A percentile compares a stretch with the other conserved stretches of the same genome.
Conservation (phyloP, 2,797 vertebrate species). For the Lepus townsendii region DNA sequence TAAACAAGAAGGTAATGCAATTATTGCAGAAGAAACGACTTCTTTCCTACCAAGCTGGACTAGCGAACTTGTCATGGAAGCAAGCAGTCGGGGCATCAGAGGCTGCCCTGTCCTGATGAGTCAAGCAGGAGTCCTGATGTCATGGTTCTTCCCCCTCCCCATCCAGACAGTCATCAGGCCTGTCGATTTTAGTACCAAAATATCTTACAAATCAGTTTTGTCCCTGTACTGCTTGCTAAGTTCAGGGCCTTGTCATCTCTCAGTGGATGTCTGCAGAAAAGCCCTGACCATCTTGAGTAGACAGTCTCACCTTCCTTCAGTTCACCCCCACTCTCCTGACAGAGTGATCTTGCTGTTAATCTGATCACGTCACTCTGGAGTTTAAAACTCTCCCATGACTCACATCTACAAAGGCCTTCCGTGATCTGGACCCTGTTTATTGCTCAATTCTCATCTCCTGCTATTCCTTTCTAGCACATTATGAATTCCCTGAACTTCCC, state of each 20-base stretch:
- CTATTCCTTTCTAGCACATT: slow-evolving; percentile 10
- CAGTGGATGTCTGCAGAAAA: neutral
- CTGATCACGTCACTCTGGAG: slow-evolving; percentile 43
- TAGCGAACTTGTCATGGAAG: neutral
- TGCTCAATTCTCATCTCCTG: neutral
- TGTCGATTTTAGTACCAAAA: slow-evolving; percentile 37
- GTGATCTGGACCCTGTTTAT: neutral
- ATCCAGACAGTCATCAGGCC: neutral
- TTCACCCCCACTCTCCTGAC: slow-evolving; percentile 11
- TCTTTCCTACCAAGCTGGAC: neutral
- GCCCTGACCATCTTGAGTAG: neutral
- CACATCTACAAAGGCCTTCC: slow-evolving; percentile 50
- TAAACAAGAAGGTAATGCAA: neutral
- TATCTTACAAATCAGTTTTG: neutral
- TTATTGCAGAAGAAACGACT: neutral
- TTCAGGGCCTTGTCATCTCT: slow-evolving; percentile 8
- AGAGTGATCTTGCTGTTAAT: slow-evolving; percentile 51
- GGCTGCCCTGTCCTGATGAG: neutral
- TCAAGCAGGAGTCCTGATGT: neutral
- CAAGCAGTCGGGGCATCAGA: neutral
- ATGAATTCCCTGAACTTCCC: neutral
- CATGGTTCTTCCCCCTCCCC: neutral
- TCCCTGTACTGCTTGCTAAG: neutral
- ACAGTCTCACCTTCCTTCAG: slow-evolving; percentile 28
- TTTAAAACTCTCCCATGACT: slow-evolving; percentile 54